Percentiles rank a stretch among this genome's conserved stretches.
Conservation (phyloP, 1,140 invertebrate genomes). For the Drosophila kurseongensis region DNA sequence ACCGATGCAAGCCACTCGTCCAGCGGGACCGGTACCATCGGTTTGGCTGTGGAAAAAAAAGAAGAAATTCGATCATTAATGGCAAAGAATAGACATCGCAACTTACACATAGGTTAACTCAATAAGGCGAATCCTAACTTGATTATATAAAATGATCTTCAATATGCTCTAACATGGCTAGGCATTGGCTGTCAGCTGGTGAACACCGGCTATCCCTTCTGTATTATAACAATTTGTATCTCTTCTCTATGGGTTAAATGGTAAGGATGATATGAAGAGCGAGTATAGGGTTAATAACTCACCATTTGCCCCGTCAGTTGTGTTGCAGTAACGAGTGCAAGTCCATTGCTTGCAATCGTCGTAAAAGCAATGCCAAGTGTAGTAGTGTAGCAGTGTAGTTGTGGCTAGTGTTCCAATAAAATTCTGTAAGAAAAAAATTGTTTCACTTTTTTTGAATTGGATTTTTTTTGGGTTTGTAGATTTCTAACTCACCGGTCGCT, state of each 20-base stretch:
- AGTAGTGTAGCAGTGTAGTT: background rate
- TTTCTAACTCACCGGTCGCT: background rate
- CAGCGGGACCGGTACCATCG: slow-evolving; percentile 3
- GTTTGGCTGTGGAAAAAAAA: background rate
- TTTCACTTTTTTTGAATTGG: background rate
- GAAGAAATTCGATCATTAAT: too few relatives aligned
- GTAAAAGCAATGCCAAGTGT: background rate
- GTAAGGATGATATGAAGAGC: too few relatives aligned
- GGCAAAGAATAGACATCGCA: background rate
- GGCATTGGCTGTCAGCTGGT: too few relatives aligned
- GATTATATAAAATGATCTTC: too few relatives aligned
- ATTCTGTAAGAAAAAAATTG: background rate
- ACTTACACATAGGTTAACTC: background rate
- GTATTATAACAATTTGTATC: too few relatives aligned
- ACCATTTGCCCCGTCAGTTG: too few relatives aligned
- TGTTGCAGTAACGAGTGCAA: too few relatives aligned
- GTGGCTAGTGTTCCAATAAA: background rate
- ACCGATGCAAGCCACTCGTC: background rate
- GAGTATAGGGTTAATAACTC: too few relatives aligned
- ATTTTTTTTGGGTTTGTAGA: background rate
- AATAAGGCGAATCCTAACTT: too few relatives aligned
- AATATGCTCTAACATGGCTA: too few relatives aligned
- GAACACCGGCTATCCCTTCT: too few relatives aligned
- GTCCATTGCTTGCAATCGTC: background rate
- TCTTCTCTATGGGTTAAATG: too few relatives aligned